phyloP scores from a whole-genome alignment of 2,888 invertebrate genomes.

The Ennomos quercinarius region DNA sequence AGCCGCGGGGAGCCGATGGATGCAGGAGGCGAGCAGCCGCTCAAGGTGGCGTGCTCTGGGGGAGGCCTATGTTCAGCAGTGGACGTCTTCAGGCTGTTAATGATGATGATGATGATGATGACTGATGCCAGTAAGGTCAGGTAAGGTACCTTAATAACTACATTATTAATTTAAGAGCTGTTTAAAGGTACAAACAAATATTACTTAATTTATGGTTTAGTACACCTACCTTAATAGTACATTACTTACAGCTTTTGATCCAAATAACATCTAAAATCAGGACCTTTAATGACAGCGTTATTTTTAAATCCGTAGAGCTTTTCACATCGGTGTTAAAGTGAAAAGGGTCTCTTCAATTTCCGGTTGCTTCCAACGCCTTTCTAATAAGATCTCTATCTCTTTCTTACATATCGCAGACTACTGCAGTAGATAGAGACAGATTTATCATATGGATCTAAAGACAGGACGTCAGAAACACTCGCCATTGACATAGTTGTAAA shows the following conservation, averaged over 20 bases:
- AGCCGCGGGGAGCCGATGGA: no score
- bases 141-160: no score
- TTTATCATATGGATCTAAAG: constrained; percentile 23
- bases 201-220: no score
- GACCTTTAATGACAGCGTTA: constrained; percentile 16
- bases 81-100: no score
- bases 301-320: constrained; percentile 28
- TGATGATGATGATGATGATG: no score
- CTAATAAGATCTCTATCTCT: constrained; percentile 18
- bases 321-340: constrained; percentile 46
- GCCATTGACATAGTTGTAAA: constrained; percentile 62
- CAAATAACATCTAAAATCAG: constrained; percentile 12
- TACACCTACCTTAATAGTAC: no score
- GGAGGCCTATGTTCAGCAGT: no score
- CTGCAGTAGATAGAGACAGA: constrained; percentile 14
- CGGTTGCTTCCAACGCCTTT: constrained; percentile 43
- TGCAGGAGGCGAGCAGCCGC: no score
- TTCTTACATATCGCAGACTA: constrained; percentile 4
- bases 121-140: no score
- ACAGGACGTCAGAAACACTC: constrained; percentile 59
- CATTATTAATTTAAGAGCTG: no score
- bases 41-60: no score
- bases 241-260: not conserved
- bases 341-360: constrained; percentile 71
- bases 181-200: no score